A percentile compares a stretch with the other conserved stretches of the same genome.
Conservation (phyloP, 2,797 vertebrate genomes). For the Phataginus tricuspis region DNA sequence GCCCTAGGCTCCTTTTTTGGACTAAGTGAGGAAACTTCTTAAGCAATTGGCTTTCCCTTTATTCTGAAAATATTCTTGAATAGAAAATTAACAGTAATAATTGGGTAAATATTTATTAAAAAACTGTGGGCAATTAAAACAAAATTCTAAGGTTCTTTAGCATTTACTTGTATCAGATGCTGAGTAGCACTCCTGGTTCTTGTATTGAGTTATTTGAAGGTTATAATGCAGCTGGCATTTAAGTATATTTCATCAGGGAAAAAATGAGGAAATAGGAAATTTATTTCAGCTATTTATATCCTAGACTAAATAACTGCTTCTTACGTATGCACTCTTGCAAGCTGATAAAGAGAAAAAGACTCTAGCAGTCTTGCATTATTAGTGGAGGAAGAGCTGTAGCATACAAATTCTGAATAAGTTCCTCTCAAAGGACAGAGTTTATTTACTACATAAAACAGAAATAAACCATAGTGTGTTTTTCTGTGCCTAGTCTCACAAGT, state of each 20-base stretch:
- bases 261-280: slow-evolving; percentile 61
- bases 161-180: slow-evolving; percentile 48
- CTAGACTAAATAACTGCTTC: slow-evolving; percentile 59
- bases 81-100: slow-evolving; percentile 59
- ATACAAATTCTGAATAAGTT: slow-evolving; percentile 61
- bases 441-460: slow-evolving; percentile 35
- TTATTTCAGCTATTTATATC: slow-evolving; percentile 67
- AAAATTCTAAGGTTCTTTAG: slow-evolving; percentile 46
- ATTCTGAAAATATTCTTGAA: slow-evolving; percentile 47
- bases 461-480: slow-evolving; percentile 3
- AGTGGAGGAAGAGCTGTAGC: not conserved
- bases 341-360: slow-evolving; percentile 20
- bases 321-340: slow-evolving; percentile 13
- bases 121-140: slow-evolving; percentile 16
- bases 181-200: slow-evolving; percentile 32
- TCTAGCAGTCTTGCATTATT: slow-evolving; percentile 28
- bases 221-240: slow-evolving; percentile 59
- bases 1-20: not conserved
- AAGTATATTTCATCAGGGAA: slow-evolving; percentile 50
- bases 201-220: slow-evolving; percentile 52
- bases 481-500: slow-evolving; percentile 15
- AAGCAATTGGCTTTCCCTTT: not conserved
- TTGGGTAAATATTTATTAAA: slow-evolving; percentile 44
- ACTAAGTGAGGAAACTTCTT: not conserved
- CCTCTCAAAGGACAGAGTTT: slow-evolving; percentile 31